Percentiles rank a stretch among this genome's conserved stretches.
phyloP scores from a whole-genome alignment of 1,140 invertebrate genomes.

The Pseudomyrmex concolor region DNA sequence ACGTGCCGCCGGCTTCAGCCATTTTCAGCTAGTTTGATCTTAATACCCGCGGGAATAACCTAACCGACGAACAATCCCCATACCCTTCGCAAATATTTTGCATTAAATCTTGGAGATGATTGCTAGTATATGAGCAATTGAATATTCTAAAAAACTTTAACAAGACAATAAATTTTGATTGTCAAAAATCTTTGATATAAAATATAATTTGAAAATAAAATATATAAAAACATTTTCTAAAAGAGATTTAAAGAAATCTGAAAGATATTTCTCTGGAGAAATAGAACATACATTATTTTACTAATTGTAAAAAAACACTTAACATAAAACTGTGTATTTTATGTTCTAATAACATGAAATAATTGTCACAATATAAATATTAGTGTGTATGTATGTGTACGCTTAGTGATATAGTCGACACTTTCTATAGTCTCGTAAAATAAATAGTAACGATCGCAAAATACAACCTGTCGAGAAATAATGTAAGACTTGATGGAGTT shows the following conservation, averaged over 20 bases:
- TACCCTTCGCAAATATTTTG: constrained; percentile 9
- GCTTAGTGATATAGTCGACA: no score
- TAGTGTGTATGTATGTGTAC: no score
- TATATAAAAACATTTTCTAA: no score
- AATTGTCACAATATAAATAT: constrained; percentile 23
- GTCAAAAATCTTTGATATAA: neutral
- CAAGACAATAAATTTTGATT: neutral
- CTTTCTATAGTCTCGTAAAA: constrained; percentile 30
- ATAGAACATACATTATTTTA: no score
- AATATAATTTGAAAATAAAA: no score
- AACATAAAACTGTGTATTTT: neutral
- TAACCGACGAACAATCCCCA: constrained; percentile 30
- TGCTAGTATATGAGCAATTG: neutral
- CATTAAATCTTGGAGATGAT: neutral
- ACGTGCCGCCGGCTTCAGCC: constrained; percentile 54
- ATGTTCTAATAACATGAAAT: constrained; percentile 14
- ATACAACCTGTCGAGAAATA: constrained; percentile 51
- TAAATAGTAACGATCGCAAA: constrained; percentile 51
- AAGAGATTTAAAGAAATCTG: neutral
- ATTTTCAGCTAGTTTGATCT: constrained; percentile 42
- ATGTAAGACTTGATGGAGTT: constrained; percentile 32
- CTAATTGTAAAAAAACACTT: neutral
- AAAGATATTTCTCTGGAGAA: neutral
- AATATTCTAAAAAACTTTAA: neutral
- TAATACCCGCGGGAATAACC: constrained; percentile 63